Percentiles rank a stretch among this genome's conserved stretches.
Conservation (phyloP, 2,888 invertebrate species). For the Drosophila robusta region DNA sequence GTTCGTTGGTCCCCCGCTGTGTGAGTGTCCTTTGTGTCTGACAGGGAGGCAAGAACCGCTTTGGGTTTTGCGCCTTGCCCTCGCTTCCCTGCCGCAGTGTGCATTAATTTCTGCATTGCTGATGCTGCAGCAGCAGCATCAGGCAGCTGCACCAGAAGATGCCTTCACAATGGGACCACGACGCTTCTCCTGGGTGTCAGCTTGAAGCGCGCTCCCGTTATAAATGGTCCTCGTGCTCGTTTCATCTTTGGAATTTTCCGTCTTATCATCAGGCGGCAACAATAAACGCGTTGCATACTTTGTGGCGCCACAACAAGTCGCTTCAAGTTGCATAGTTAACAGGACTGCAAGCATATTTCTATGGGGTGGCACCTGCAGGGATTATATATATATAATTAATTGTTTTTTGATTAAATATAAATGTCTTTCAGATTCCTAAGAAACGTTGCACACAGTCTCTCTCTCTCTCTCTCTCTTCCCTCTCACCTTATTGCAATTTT, state of each 20-base stretch:
- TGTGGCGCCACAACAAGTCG: constrained; percentile 25
- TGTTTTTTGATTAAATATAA: too few relatives aligned
- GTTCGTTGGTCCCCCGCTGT: constrained; percentile 12
- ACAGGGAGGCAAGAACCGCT: constrained; percentile 58
- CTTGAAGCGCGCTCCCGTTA: constrained; percentile 52
- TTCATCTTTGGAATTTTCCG: constrained; percentile 54
- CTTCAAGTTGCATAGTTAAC: constrained; percentile 6
- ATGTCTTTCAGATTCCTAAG: too few relatives aligned
- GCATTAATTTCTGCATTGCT: constrained; percentile 73
- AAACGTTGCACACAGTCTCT: too few relatives aligned
- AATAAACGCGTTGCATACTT: constrained; percentile 56
- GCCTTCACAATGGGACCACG: constrained; percentile 46
- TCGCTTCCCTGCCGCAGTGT: constrained; percentile 42
- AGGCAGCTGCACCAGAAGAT: constrained; percentile 28
- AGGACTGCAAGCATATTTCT: background rate
- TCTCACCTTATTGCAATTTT: too few relatives aligned
- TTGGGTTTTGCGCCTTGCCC: constrained; percentile 40
- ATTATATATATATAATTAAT: background rate
- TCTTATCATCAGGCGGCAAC: constrained; percentile 63
- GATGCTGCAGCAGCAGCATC: constrained; percentile 5
- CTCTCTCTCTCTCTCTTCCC: too few relatives aligned
- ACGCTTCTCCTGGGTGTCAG: constrained; percentile 57
- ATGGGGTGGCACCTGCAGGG: background rate
- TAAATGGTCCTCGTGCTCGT: constrained; percentile 62
- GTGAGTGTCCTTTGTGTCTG: constrained; percentile 70